Evolutionary conservation across 92 coral and sea anemone species (phyloP), one percentile per base, ranked within the genome.

Genomic region (Palythoa heliodiscus): DNA sequence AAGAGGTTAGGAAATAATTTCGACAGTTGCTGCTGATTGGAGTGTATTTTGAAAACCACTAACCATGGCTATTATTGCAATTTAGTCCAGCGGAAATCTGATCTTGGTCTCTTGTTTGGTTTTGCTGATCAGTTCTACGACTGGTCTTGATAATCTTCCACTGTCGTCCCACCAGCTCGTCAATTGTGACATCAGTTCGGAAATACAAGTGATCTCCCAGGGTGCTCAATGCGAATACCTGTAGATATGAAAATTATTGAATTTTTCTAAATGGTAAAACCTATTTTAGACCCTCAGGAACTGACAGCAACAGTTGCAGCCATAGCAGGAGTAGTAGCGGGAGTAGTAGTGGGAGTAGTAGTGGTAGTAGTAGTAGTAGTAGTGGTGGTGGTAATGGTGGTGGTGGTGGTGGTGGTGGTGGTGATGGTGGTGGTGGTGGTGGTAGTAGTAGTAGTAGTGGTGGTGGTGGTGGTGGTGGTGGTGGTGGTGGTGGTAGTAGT

Each of bases 141-240:
- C 88, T 86, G 11, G 93, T 92, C 22, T 88, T 88, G 3, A 96
- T 76, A 29, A 86, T 89, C 81, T 96, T 91, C 99, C 99, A 96
- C 61, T 93, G 92, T 25, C 93, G 92, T 66, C 99, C 99, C 60
- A 93, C 89, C 57, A 96, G 84, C 88, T 96, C 99, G 13, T 92
- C 86, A 43, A 91, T 77, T 12, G 90, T 96, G 88, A 96, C 95
- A 70, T 96, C 99, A 73, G 98, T 92, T 40, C 99, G 91, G 86
- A 96, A 96, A 88, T 92, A 96, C 37, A 96, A 81, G 73, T 96
- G 98, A 83, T 96, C 99, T 17, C 97, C 98, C 48, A 91, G 94
- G 37, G 95, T 84, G 52, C 97, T 96, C 40, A 96, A 87, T 3
- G 95, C 98, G 89, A 96, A 96, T 48, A 96, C 98, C 98, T 96